Conservation (phyloP, 2,113 vertebrate species). For the Recurvirostra avosetta region DNA sequence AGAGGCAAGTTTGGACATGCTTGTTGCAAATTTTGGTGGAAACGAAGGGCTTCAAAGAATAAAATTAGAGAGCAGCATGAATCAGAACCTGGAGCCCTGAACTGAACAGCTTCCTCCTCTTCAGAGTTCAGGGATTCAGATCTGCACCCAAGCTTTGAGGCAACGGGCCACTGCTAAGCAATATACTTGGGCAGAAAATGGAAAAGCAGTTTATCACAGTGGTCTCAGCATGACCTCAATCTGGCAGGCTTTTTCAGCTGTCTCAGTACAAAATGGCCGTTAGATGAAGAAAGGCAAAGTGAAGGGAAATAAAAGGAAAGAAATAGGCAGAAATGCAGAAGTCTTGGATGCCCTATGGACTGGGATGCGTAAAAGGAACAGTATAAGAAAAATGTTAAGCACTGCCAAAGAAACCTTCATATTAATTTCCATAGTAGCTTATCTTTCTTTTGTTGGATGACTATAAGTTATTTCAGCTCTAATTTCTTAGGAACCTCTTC, state of each 20-base stretch:
- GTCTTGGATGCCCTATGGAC: background rate
- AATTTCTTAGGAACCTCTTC: background rate
- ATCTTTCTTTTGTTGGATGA: background rate
- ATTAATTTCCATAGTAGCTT: background rate
- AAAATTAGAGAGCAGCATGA: background rate
- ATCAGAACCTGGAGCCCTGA: background rate
- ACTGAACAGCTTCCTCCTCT: background rate
- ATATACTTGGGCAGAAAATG: background rate
- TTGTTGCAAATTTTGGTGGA: background rate
- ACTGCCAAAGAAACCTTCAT: background rate
- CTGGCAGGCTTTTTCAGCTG: background rate
- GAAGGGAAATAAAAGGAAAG: background rate
- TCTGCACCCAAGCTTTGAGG: background rate
- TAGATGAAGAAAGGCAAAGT: background rate
- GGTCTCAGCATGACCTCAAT: background rate
- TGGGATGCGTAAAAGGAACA: background rate
- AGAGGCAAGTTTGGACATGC: background rate
- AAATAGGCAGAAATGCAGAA: background rate
- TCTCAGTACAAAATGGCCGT: background rate
- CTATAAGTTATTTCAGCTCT: background rate
- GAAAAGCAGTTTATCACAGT: conserved; percentile 17
- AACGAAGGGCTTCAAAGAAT: background rate
- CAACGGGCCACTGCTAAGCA: background rate
- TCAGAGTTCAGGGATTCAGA: background rate
- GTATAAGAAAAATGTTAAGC: background rate